phyloP scores from a whole-genome alignment of 2,797 vertebrate genomes.

The Emys orbicularis region DNA sequence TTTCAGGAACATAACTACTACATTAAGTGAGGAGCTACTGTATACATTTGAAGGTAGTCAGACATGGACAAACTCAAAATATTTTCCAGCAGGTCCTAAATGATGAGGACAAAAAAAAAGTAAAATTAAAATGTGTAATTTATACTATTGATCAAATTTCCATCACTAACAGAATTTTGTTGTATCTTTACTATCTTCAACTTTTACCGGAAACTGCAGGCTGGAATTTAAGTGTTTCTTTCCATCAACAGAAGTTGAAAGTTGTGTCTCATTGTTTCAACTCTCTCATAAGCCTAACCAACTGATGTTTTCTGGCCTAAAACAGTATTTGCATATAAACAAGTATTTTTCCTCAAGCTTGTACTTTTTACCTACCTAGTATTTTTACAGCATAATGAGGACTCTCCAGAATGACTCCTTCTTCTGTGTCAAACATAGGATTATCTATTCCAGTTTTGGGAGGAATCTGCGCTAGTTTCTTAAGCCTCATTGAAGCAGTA shows the following conservation, averaged over 20 bases:
- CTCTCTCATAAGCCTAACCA: background rate
- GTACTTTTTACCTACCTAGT: constrained; percentile 84
- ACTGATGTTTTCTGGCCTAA: background rate
- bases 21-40: too few species aligned
- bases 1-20: too few species aligned
- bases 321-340: background rate
- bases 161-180: background rate
- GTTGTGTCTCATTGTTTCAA: background rate
- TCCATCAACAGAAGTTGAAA: background rate
- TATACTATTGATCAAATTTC: background rate
- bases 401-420: constrained; percentile 88
- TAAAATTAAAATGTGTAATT: background rate
- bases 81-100: background rate
- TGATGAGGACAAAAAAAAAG: background rate
- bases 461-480: constrained; percentile 95
- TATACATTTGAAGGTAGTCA: background rate
- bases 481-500: constrained; percentile 95
- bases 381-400: constrained; percentile 86
- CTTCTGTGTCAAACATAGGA: constrained; percentile 96
- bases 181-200: background rate
- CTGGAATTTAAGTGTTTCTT: background rate
- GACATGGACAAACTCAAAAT: background rate
- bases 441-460: constrained; percentile 98
- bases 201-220: background rate
- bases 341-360: background rate